Base-by-base conservation (phyloP, 2,797 vertebrate genomes). In the Ctenopoma kingsleyae region DNA sequence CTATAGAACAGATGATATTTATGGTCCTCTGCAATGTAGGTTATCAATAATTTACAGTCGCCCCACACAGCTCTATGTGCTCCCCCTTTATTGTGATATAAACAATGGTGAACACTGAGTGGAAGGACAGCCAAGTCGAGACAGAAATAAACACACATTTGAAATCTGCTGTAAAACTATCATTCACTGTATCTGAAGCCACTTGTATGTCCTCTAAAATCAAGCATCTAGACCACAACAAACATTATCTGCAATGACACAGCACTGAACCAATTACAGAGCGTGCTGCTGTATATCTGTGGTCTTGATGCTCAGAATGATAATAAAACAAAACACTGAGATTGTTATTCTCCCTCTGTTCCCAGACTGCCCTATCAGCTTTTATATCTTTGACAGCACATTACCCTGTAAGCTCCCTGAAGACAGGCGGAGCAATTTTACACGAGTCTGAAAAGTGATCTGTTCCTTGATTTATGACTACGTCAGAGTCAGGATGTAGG, bases 361-460 rank as follows among this genome's bases (percentile, higher is more conserved):
- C 78, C 76, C 74, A 74, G 68, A 50, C 74, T 67, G 67, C 72
- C 72, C 72, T 81, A 85, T 91, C 86, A 76, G 84, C 72, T 77
- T 88, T 84, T 86, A 78, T 84, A 88, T 88, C 84, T 86, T 68
- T 87, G 80, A 87, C 83, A 86, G 85, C 80, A 84, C 87, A 87
- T 92, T 89, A 85, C 83, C 76, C 79, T 59, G 76, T 84, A 70
- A 88, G 78, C 85, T 89, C 87, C 83, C 89, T 4, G 23, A 84
- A 87, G 88, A 88, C 80, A 78, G 77, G 83, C 69, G n/a, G 77
- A 85, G 86, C 82, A 84, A 90, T 91, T 91, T 89, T 81, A 80
- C 74, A 81, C 74, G 63, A 83, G 82, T 84, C 84, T 85, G 66
- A 88, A 71, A 90, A 87, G 83, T 86, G 85, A 91, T 87, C 64